Evolutionary conservation across 2,113 vertebrate genomes (phyloP).

Genomic region (Synodontis membranacea): DNA sequence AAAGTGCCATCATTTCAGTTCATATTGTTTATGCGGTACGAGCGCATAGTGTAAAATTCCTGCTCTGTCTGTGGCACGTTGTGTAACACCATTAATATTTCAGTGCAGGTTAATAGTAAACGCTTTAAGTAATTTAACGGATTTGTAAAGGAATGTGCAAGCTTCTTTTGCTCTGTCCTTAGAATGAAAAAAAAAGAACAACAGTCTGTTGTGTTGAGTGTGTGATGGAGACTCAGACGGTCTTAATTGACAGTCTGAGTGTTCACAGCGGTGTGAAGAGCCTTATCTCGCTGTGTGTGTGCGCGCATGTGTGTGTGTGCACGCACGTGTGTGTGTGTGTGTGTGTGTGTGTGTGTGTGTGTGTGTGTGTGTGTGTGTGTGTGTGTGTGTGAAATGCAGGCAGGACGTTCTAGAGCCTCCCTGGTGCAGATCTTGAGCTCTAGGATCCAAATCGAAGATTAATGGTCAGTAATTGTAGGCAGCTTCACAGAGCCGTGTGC

Average conservation of each 20-base stretch:
- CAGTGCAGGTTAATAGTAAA: background rate
- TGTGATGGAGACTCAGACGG: background rate
- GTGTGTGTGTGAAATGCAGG: background rate
- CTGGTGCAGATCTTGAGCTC: background rate
- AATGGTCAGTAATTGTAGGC: too few relatives aligned
- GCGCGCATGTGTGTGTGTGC: background rate
- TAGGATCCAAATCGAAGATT: background rate
- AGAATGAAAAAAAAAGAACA: background rate
- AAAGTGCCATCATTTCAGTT: background rate
- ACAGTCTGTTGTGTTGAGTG: background rate
- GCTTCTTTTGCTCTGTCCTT: background rate
- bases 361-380: background rate
- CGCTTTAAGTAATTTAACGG: background rate
- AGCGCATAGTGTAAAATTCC: background rate
- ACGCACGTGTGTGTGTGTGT: background rate
- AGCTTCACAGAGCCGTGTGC: background rate
- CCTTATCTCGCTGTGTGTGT: too few relatives aligned
- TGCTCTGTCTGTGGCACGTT: background rate
- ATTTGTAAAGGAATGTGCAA: background rate
- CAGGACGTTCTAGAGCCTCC: background rate
- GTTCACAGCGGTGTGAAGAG: background rate
- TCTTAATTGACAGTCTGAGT: background rate
- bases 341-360: background rate
- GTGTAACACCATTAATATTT: constrained; percentile 9
- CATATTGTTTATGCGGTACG: background rate